Evolutionary conservation across 2,888 invertebrate genomes (phyloP), one percentile per base, ranked within the genome.

Genomic region (Lottia gigantea): DNA sequence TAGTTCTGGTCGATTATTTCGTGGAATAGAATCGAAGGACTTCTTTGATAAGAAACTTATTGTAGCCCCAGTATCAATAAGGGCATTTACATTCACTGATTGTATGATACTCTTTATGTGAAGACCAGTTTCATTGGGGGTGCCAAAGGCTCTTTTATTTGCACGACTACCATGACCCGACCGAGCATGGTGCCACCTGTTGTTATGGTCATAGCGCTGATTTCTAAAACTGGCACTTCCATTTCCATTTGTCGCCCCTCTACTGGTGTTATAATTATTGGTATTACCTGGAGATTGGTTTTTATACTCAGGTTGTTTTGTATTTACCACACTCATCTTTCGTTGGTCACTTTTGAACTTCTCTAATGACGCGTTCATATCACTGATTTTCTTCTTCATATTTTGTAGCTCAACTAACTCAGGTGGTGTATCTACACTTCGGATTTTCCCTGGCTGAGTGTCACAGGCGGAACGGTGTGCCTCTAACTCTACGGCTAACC

Each of bases 61-160:
- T 55, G 55, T 49, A 19, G 49, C 49, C 23, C 55, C 55, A 55
- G 55, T 55, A 55, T 55, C 55, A 23, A 55, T 11, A 40, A 40
- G 40, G 40, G 55, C n/a, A 55, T 55, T 55, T 3, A 55, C 19
- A 19, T 55, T 55, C 23, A 55, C n/a, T n/a, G 55, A 55, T 19
- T 55, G n/a, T 12, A 19, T 23, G 11, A 55, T 12, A 55, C 55
- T n/a, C 2, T 55, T 55, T 55, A 55, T 11, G 23, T 55, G 55
- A 7, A 55, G 55, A 55, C 55, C 55, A 12, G 55, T 55, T 55
- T 55, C 55, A 55, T 16, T 55, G 19, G 55, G 55, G n/a, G 15
- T n/a, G 19, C 55, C 55, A 23, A 19, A n/a, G 7, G 55, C 8
- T 55, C 23, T 19, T 1, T 14, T 16, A n/a, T 55, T 55, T 40